Evolutionary conservation across 2,113 vertebrate genomes (phyloP), one percentile per base, ranked within the genome.

Genomic region (Rhinogobius similis): DNA sequence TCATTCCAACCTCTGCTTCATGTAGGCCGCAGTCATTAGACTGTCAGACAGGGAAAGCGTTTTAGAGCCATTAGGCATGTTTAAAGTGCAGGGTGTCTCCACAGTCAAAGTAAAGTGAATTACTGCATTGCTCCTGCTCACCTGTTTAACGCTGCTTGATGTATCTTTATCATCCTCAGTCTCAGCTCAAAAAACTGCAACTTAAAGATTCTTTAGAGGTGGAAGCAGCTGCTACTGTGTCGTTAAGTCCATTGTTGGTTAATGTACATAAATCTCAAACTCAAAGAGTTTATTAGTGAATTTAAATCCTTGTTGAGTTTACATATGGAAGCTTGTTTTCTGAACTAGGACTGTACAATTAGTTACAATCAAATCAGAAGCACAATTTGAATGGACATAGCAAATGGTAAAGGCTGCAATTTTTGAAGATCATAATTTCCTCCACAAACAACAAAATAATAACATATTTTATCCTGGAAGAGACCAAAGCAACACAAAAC

Each of bases 141-240:
- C 85, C 84, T 90, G 88, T 81, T 91, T 77, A 84, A 87, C 2
- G 27, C 26, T 73, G 82, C 80, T 75, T 77, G 77, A 86, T 90
- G 79, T 75, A 75, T 83, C 83, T 61, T 36, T 61, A 61, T 5
- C 58, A 36, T 26, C 58, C 18, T 61, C 58, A 36, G 20, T 26
- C 24, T 56, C 53, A 8, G 24, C 23, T 26, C 53, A 56, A 4
- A 56, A 14, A 14, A 56, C 23, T 27, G 23, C 24, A 27, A 23
- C 43, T 5, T 5, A 16, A 14, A 56, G 24, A 5, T 3, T 10
- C 10, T 23, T 56, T 26, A 27, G 53, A 56, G 24, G 53, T 56
- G 53, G 24, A 12, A 56, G 53, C 53, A 16, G 53, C 23, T 5
- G 14, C 5, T 18, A 36, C 7, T 20, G 43, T 20, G 16, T 46